Evolutionary conservation across 2,797 vertebrate genomes (phyloP), one percentile per base, ranked within the genome.

Genomic region (Tokudaia tokunoshimensis): DNA sequence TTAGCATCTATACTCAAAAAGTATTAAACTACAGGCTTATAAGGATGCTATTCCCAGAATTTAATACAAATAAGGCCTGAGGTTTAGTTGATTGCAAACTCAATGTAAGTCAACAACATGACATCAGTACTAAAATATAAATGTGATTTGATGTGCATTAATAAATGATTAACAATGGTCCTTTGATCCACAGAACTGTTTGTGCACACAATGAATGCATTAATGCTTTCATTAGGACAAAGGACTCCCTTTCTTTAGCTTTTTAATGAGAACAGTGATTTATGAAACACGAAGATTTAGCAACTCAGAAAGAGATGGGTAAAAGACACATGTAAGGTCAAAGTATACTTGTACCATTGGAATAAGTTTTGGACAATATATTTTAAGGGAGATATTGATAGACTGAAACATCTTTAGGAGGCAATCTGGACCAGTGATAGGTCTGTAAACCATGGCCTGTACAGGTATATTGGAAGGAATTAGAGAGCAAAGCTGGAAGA

Each of bases 191-290:
- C 14, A 24, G 86, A 85, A 52, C 89, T 94, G 47, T 76, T 6
- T 91, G 29, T 86, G 17, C 24, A 10, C 17, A 50, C 3, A 10
- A n/a, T 37, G 11, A 31, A 74, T 14, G 6, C 24, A n/a, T 59
- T 50, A 63, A 11, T 72, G 5, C 12, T 26, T 81, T 75, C 20
- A 87, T 93, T 26, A 67, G 13, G 41, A 76, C 22, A 93, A 94
- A 92, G 20, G 0, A 4, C 24, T 97, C 29, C 12, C 91, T 90
- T 92, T 96, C 85, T 55, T 79, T 91, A 90, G 84, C 76, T 90
- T 97, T 79, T 88, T 95, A 92, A 70, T 93, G 59, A 97, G 65
- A 88, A 90, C 14, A 92, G 31, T 92, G 65, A 89, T 55, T 97
- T 94, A 96, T 19, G 92, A 89, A 94, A 61, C 82, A 90, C 61